Conservation (phyloP, 2,797 vertebrate genomes). For the Platyrinchus mystaceus region DNA sequence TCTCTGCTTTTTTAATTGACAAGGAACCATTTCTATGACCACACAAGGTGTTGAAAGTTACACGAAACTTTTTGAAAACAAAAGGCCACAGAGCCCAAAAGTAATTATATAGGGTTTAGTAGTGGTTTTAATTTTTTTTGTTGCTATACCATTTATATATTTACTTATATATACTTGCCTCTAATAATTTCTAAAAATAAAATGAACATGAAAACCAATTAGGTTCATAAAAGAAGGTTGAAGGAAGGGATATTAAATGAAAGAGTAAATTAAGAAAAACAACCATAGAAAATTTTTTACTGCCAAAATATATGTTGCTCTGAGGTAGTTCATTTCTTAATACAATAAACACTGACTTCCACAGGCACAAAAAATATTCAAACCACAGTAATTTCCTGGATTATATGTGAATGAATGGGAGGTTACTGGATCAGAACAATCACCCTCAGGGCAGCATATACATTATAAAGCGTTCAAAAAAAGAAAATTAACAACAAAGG, state of each 20-base stretch:
- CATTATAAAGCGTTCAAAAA: not conserved
- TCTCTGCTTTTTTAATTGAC: not conserved
- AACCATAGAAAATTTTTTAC: not conserved
- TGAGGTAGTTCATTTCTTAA: not conserved
- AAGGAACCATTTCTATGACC: slow-evolving; percentile 74
- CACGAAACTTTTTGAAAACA: slow-evolving; percentile 54
- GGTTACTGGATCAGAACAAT: slow-evolving; percentile 10
- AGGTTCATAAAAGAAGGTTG: slow-evolving; percentile 67
- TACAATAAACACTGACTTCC: not conserved
- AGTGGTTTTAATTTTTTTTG: slow-evolving; percentile 60
- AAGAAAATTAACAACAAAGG: not conserved
- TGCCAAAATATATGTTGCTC: slow-evolving; percentile 20
- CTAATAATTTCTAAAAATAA: slow-evolving; percentile 98
- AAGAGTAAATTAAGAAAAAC: slow-evolving; percentile 20
- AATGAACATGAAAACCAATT: slow-evolving; percentile 84
- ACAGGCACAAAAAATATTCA: not conserved
- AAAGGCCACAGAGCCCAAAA: slow-evolving; percentile 37
- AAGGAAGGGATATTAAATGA: slow-evolving; percentile 40
- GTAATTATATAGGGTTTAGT: slow-evolving; percentile 65
- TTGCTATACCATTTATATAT: slow-evolving; percentile 63
- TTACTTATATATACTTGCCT: slow-evolving; percentile 93
- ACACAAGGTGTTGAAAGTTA: not conserved
- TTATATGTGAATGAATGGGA: not conserved
- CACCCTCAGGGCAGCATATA: slow-evolving; percentile 39
- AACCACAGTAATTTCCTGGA: not conserved